Percentiles rank a stretch among this genome's conserved stretches.
These are phyloP conservation scores for Eutolmus rufibarbis DNA, from an alignment of 2,888 invertebrate species.

Conservation along the genomic window DNA sequence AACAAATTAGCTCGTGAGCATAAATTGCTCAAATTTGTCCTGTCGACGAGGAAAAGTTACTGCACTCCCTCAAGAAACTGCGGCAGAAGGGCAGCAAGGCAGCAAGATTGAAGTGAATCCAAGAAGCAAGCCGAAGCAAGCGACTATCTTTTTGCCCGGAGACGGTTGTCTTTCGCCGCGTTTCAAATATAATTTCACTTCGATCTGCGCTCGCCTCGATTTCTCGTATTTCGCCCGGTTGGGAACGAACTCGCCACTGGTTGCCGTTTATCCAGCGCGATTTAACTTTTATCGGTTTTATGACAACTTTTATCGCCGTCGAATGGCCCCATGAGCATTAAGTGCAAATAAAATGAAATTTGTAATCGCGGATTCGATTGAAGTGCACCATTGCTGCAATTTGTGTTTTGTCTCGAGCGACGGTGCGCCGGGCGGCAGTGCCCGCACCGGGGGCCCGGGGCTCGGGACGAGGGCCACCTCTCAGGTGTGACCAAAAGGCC, in stretches of 20 bases:
- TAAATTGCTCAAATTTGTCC: background rate
- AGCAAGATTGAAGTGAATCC: background rate
- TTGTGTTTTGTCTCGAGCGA: background rate
- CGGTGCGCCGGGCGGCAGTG: background rate
- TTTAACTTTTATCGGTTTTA: slow-evolving; percentile 45
- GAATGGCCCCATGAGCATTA: slow-evolving; percentile 40
- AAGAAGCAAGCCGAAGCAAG: background rate
- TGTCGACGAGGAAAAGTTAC: background rate
- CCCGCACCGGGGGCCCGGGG: too few species aligned
- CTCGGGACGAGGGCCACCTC: background rate
- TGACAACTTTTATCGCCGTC: slow-evolving; percentile 44
- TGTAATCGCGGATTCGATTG: slow-evolving; percentile 34
- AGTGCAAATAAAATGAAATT: slow-evolving; percentile 44
- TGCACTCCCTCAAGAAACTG: background rate
- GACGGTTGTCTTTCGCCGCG: background rate
- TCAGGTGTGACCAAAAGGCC: slow-evolving; percentile 38
- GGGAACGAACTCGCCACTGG: slow-evolving; percentile 20
- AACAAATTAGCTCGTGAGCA: background rate
- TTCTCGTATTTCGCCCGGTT: background rate
- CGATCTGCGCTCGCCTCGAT: background rate
- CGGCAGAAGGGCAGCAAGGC: background rate
- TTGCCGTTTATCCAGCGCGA: slow-evolving; percentile 17
- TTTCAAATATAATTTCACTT: slow-evolving; percentile 7
- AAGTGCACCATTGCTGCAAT: slow-evolving; percentile 5
- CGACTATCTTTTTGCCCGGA: background rate